A percentile compares a stretch with the other conserved stretches of the same genome.
phyloP scores from a whole-genome alignment of 2,113 vertebrate genomes.

The Bothrops jararaca region DNA sequence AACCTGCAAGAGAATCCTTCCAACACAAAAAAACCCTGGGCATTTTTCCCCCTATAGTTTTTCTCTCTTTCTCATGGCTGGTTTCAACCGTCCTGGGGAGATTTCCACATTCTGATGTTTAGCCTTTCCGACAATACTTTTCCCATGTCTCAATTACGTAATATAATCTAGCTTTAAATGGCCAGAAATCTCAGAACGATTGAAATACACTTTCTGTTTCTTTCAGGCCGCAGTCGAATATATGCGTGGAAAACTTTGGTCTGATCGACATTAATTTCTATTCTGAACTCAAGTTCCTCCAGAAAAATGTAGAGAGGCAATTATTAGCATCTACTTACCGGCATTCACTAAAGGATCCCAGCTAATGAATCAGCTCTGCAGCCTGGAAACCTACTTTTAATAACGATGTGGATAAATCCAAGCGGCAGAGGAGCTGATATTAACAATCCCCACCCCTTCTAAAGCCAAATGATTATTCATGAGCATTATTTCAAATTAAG shows the following conservation, averaged over 20 bases:
- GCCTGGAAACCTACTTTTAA: background rate
- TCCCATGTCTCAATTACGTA: background rate
- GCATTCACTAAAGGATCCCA: slow-evolving; percentile 33
- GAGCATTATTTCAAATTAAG: slow-evolving; percentile 57
- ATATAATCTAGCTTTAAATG: background rate
- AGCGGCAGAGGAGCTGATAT: background rate
- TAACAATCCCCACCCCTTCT: slow-evolving; percentile 40
- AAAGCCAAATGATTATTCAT: slow-evolving; percentile 42
- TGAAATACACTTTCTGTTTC: background rate
- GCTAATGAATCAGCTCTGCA: background rate
- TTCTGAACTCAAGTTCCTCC: background rate
- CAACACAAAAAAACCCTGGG: background rate
- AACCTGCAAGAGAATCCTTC: background rate
- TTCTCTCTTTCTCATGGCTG: background rate
- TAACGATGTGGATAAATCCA: background rate
- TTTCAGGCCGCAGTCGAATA: background rate
- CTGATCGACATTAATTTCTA: fast-evolving
- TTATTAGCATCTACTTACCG: slow-evolving; percentile 32
- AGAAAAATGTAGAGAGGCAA: background rate
- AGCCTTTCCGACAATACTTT: fast-evolving
- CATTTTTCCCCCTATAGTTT: background rate
- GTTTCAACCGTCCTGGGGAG: background rate
- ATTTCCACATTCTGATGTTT: fast-evolving
- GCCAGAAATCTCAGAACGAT: fast-evolving
- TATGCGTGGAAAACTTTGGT: background rate